Base-by-base conservation (phyloP, 2,113 vertebrate genomes). In the Micronisus gabar region DNA sequence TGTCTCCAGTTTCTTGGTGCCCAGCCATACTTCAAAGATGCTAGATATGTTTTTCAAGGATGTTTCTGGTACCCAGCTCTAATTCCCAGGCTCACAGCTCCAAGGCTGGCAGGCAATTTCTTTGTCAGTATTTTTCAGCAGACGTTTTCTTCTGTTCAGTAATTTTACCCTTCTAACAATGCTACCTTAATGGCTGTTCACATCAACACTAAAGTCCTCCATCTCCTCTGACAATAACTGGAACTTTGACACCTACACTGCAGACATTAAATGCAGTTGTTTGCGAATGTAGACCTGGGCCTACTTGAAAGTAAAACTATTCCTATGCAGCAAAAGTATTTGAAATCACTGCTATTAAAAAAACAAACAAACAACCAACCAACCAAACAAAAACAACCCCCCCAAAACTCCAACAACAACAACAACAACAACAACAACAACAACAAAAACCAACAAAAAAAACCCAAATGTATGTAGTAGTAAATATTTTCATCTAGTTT, bases 381-480 rank as follows among this genome's bases (percentile, higher is more conserved):
- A 34, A 72, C 22, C 8, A 15, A 52, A 52, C 15, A 52, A 50
- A 14, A 27, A 1, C 4, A 7, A 66, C 40, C 4, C 40, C 40
- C 40, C 38, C 7, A 8, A 38, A 38, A 38, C 38, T 38, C 38
- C 38, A 38, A 38, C 38, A 38, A 38, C 38, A 38, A 38, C 38
- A 38, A 38, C 38, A 38, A 38, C 38, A 38, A 38, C 7, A 38
- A 38, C 7, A 38, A 38, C 7, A 38, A 38, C 22, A 23, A 50
- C 4, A 50, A 50, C 25, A 50, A 25, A 13, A 52, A 2, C 7
- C 7, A 66, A 45, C 4, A n/a, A 48, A 88, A 63, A 20, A 55
- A 6, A 0, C 4, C 4, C 9, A 40, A 71, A 80, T 1, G 0
- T 40, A 27, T 43, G 11, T 5, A 55, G 5, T n/a, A 45, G 6